Base-by-base conservation (phyloP, 2,797 vertebrate species). In the Sparus aurata region DNA sequence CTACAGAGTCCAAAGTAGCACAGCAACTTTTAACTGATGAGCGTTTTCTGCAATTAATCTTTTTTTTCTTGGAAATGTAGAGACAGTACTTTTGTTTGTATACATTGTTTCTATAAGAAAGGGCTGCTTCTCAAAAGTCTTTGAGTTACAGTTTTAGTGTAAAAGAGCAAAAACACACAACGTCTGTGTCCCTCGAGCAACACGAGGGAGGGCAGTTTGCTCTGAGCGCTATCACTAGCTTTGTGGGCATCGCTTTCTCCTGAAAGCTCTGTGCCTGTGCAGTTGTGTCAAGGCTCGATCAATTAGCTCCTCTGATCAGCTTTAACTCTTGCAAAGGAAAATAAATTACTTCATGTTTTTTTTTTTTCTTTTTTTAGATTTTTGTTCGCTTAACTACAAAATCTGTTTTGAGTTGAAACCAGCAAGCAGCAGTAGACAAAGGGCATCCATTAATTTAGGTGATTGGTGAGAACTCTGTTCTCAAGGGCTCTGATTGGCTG, bases 341-440 rank as follows among this genome's bases (percentile, higher is more conserved):
- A 93, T 92, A 92, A 92, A 91, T 91, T 89, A 91, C 77, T 89
- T 90, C 69, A 86, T 89, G 52, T 27, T 77, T 55, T 73, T 82
- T 65, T 25, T 38, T 27, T 60, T 49, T 53, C 55, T 70, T 52
- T 75, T 67, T 80, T 85, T 49, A 47, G 1, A 50, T 77, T 85
- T 90, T 87, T 86, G 66, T 84, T 77, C 60, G 66, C 68, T 85
- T 87, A 73, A 92, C 61, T 92, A 91, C 66, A 93, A 94, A 94
- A 92, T 91, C 75, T 65, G 75, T 92, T 85, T 80, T 55, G 85
- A 93, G 88, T 90, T 86, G 87, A 90, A 93, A 95, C 88, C 91
- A 96, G 96, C 95, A 93, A 96, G 97, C 96, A 97, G 97, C 96
- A 96, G 96, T 92, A 96, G 96, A 96, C 95, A 34, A 76, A 90